A percentile compares a stretch with the other conserved stretches of the same genome.
These are phyloP conservation scores for Turdus rufiventris DNA, from an alignment of 2,113 vertebrate species.

Conservation along the genomic window DNA sequence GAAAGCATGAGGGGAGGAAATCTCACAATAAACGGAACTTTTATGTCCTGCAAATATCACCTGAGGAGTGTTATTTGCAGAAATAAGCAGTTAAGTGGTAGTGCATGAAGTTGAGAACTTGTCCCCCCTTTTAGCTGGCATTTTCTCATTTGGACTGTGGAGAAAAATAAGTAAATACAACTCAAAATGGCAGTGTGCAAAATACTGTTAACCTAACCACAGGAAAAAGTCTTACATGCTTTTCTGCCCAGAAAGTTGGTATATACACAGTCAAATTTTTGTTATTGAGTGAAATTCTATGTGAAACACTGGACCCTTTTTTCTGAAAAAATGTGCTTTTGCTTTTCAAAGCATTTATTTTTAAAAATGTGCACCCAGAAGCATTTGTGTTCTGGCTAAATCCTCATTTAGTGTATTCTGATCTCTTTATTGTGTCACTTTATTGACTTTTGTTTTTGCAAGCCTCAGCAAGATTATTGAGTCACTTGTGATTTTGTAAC, in stretches of 20 bases:
- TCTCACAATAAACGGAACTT: neutral
- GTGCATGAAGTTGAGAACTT: neutral
- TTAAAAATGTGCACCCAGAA: neutral
- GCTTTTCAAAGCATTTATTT: neutral
- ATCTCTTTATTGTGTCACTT: neutral
- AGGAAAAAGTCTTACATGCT: neutral
- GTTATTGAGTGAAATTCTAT: neutral
- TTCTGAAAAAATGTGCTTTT: neutral
- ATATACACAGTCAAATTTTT: neutral
- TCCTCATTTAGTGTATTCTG: neutral
- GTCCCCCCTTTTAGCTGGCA: neutral
- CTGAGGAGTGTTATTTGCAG: neutral
- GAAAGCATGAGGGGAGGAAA: neutral
- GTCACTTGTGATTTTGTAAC: neutral
- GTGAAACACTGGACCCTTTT: neutral
- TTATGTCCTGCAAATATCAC: neutral
- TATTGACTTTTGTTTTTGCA: neutral
- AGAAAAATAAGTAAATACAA: neutral
- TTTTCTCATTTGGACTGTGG: neutral
- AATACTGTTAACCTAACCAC: neutral
- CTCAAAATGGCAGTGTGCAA: neutral
- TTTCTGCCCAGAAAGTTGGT: neutral
- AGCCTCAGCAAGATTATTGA: neutral
- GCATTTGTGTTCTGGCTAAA: neutral
- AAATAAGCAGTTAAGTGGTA: neutral